These are phyloP conservation scores for Odontamblyopus rebecca DNA, from an alignment of 2,797 vertebrate species.

Conservation along the genomic window DNA sequence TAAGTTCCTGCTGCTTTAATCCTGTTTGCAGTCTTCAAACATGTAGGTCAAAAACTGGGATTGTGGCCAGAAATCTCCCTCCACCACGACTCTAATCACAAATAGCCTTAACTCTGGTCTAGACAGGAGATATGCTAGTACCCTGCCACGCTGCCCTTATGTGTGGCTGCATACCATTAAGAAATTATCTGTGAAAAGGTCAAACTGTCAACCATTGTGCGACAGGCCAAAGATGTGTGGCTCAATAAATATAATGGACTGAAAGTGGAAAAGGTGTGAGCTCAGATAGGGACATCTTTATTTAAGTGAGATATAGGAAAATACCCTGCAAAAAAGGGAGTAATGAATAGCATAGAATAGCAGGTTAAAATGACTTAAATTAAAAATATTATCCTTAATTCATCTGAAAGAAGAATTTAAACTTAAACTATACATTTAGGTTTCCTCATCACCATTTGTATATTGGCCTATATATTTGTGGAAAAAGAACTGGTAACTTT, in stretches of 20 bases:
- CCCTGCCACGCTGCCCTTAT: constrained; percentile 24
- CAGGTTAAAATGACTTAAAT: too few species aligned
- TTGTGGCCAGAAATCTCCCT: constrained; percentile 45
- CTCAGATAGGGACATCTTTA: neutral
- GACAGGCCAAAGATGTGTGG: neutral
- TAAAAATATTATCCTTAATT: too few species aligned
- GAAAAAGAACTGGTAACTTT: too few species aligned
- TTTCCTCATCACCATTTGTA: too few species aligned
- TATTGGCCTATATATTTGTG: too few species aligned
- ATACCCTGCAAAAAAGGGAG: too few species aligned
- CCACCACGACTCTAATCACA: constrained; percentile 47
- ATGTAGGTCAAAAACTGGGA: constrained; percentile 34
- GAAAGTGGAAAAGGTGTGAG: neutral
- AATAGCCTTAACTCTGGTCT: constrained; percentile 58
- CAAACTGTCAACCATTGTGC: neutral
- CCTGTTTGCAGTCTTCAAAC: constrained; percentile 29
- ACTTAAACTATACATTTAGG: too few species aligned
- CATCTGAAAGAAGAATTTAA: too few species aligned
- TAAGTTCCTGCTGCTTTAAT: constrained; percentile 41
- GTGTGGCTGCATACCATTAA: constrained; percentile 14
- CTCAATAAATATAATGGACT: neutral
- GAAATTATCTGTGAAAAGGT: constrained; percentile 16
- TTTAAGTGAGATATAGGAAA: neutral
- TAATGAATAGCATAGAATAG: too few species aligned
- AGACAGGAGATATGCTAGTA: constrained; percentile 52